Conservation (phyloP, 1,140 invertebrate species). For the Belonocnema kinseyi region DNA sequence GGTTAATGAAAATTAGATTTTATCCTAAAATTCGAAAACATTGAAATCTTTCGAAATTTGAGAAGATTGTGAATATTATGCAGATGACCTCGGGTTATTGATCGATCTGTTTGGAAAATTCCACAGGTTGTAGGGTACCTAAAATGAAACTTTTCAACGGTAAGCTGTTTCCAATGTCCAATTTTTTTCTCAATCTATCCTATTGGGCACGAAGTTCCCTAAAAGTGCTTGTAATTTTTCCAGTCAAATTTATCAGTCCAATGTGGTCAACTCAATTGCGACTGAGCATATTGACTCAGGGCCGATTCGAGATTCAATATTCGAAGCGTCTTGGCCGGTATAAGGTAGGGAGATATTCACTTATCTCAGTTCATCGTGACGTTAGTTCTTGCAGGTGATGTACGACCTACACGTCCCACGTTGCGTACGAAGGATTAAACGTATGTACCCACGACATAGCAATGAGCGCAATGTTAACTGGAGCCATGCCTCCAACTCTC, state of each 20-base stretch:
- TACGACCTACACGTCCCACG: not conserved
- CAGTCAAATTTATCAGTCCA: not conserved
- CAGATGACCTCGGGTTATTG: no score
- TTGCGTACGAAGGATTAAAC: constrained; percentile 19
- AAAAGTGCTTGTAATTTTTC: not conserved
- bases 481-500: not conserved
- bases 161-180: no score
- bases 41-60: no score
- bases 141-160: no score
- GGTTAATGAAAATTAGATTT: no score
- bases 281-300: constrained; percentile 4
- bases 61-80: no score
- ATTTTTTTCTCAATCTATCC: no score
- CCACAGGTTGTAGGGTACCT: no score
- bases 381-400: constrained; percentile 22
- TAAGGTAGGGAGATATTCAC: constrained; percentile 22
- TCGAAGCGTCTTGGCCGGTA: not conserved
- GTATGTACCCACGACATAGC: constrained; percentile 5
- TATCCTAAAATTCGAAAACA: no score
- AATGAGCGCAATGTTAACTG: not conserved
- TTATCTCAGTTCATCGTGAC: constrained; percentile 20
- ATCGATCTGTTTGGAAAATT: no score
- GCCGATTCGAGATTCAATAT: constrained; percentile 10
- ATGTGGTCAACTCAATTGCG: not conserved
- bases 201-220: no score